phyloP scores from a whole-genome alignment of 2,888 invertebrate species.

The Amiota minor region DNA sequence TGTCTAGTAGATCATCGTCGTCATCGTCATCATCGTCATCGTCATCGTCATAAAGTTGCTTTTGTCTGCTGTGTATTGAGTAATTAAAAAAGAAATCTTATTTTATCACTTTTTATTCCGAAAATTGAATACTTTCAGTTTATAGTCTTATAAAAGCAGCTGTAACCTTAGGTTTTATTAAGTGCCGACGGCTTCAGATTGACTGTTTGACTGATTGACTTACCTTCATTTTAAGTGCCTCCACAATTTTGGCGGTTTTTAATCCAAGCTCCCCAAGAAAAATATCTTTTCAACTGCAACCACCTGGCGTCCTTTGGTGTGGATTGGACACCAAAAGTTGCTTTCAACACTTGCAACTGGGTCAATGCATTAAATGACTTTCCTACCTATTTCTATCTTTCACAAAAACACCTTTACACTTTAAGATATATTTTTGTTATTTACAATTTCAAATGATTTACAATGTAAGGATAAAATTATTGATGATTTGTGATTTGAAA shows the following conservation, averaged over 20 bases:
- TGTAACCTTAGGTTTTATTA: neutral
- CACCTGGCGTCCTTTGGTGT: no score
- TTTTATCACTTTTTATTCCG: neutral
- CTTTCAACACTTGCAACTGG: slow-evolving; percentile 40
- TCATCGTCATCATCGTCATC: no score
- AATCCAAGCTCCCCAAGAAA: slow-evolving; percentile 52
- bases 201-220: slow-evolving; percentile 31
- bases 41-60: no score
- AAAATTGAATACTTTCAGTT: neutral
- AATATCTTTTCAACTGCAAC: neutral
- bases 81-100: neutral
- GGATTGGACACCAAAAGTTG: no score
- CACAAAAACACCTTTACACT: no score
- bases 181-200: slow-evolving; percentile 33
- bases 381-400: neutral
- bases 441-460: slow-evolving; percentile 8
- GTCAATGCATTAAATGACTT: slow-evolving; percentile 34
- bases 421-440: slow-evolving; percentile 1
- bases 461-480: slow-evolving; percentile 3
- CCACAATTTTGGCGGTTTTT: slow-evolving; percentile 73
- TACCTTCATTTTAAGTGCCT: slow-evolving; percentile 74
- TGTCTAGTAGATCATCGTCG: no score
- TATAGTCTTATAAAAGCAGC: neutral
- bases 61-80: no score
- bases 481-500: slow-evolving; percentile 9